Evolutionary conservation across 2,113 vertebrate genomes (phyloP).

Genomic region (Suncus etruscus): DNA sequence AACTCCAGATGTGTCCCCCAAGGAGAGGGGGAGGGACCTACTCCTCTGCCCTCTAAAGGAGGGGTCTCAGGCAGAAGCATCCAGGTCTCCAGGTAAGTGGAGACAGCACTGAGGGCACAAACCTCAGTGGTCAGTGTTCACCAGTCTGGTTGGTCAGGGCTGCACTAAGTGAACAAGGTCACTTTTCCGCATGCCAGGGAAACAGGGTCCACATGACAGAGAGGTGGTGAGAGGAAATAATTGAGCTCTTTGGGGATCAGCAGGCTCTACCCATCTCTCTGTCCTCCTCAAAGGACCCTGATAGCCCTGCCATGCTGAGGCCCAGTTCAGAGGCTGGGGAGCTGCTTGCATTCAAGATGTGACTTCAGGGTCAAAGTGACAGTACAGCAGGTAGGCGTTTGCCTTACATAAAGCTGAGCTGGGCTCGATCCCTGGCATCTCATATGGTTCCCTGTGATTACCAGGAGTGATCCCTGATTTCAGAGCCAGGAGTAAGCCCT

Average conservation of each 20-base stretch:
- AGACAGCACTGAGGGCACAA: neutral
- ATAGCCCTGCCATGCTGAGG: too few species aligned
- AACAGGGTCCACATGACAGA: neutral
- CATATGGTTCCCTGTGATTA: too few species aligned
- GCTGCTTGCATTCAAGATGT: neutral
- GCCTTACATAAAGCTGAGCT: too few species aligned
- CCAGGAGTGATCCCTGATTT: too few species aligned
- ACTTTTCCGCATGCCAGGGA: neutral
- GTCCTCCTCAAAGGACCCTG: too few species aligned
- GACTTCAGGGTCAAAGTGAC: neutral
- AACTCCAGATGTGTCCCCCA: neutral
- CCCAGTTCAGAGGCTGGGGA: neutral
- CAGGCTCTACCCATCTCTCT: conserved; percentile 70
- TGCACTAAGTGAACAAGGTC: neutral
- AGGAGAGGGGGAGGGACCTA: neutral
- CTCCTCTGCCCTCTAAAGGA: too few species aligned
- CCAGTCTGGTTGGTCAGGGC: neutral
- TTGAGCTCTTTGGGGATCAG: conserved; percentile 76
- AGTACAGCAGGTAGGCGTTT: too few species aligned
- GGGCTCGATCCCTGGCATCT: too few species aligned
- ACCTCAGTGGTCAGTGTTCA: too few species aligned
- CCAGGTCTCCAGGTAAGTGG: neutral
- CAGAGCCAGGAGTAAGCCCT: too few species aligned
- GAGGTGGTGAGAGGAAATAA: neutral
- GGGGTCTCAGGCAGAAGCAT: too few species aligned